Percentiles rank a stretch among this genome's conserved stretches.
These are phyloP conservation scores for Ichneumon xanthorius DNA, from an alignment of 2,888 invertebrate genomes.

Conservation along the genomic window DNA sequence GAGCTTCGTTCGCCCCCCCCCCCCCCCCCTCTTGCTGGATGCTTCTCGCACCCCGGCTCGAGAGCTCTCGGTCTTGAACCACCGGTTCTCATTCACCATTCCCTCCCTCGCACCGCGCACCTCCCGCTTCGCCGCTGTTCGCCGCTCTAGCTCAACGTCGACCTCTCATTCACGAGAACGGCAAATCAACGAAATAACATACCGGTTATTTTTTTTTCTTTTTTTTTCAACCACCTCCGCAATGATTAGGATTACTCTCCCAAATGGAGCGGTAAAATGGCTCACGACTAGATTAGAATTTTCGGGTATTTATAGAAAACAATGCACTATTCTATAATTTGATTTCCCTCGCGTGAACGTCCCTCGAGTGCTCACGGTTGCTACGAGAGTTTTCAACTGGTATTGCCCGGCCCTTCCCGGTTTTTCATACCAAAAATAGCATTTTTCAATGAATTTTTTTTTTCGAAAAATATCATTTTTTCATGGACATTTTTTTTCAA, in stretches of 20 bases:
- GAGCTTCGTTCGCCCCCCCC: conserved; percentile 13
- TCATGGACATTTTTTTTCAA: no score
- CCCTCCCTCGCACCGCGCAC: conserved; percentile 49
- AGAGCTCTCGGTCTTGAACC: conserved; percentile 58
- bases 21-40: conserved; percentile 45
- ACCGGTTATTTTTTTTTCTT: not conserved
- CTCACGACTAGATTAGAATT: no score
- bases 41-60: conserved; percentile 49
- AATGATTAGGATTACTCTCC: not conserved
- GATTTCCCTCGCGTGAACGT: no score
- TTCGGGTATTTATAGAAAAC: no score
- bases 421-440: no score
- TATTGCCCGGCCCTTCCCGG: no score
- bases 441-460: no score
- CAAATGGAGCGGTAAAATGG: no score
- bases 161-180: conserved; percentile 57
- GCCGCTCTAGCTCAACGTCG: conserved; percentile 56
- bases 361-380: no score
- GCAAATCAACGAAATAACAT: not conserved
- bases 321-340: no score
- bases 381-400: no score
- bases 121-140: conserved; percentile 74
- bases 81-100: conserved; percentile 80
- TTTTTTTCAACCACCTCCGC: not conserved
- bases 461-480: no score